phyloP scores from a whole-genome alignment of 2,888 invertebrate species.

The Dromius quadrimaculatus region DNA sequence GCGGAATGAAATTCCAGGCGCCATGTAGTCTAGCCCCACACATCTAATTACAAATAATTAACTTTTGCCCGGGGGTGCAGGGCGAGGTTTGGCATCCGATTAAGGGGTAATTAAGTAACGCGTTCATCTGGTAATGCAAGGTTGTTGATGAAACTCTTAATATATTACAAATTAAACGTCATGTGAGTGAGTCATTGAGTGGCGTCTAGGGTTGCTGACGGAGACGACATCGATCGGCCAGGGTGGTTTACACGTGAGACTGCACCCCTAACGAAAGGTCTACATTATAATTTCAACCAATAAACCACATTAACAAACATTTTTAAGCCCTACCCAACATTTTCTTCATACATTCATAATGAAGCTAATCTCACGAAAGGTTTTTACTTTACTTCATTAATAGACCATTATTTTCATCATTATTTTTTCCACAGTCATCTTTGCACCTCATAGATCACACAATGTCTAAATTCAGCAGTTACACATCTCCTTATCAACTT shows the following conservation, averaged over 20 bases:
- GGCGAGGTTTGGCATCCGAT: constrained; percentile 49
- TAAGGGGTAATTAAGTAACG: constrained; percentile 58
- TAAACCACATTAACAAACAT: constrained; percentile 8
- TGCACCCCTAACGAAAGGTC: constrained; percentile 22
- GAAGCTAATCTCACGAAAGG: too few species aligned
- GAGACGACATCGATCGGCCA: constrained; percentile 16
- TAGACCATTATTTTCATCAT: too few species aligned
- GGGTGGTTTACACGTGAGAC: constrained; percentile 6
- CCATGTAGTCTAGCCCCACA: constrained; percentile 6
- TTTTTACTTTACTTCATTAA: too few species aligned
- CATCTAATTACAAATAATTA: constrained; percentile 49
- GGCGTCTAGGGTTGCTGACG: constrained; percentile 1
- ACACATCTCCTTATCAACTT: too few species aligned
- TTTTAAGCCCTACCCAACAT: constrained; percentile 10
- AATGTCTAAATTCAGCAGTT: too few species aligned
- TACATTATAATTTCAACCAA: constrained; percentile 23
- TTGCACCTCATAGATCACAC: too few species aligned
- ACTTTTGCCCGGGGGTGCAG: constrained; percentile 18
- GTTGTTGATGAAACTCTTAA: constrained; percentile 60
- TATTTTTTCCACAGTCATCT: too few species aligned
- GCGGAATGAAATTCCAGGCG: not conserved
- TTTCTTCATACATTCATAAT: constrained; percentile 20
- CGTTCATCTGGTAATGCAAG: constrained; percentile 55
- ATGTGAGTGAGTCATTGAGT: constrained; percentile 57
- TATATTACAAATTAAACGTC: constrained; percentile 60